Evolutionary conservation across 2,888 invertebrate species (phyloP), one percentile per base, ranked within the genome.

Genomic region (Hirtodrosophila histrioides): DNA sequence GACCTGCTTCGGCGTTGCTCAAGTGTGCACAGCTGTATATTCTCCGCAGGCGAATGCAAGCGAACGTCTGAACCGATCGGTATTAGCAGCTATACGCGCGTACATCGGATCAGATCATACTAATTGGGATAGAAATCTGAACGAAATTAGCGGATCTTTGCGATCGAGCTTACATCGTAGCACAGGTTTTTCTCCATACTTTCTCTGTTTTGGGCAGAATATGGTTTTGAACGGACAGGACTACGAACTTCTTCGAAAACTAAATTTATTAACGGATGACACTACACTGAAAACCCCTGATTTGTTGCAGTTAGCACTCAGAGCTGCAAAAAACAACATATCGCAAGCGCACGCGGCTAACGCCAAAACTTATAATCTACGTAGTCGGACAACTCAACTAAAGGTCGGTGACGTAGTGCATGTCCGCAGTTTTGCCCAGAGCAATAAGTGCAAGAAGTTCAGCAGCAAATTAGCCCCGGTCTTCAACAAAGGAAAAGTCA

Each of bases 21-120:
- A 27, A 4, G 27, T 27, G 5, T 27, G 27, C 27, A 69, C 64
- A 0, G 69, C 69, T 4, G 33, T 65, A 2, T 45, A 66, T 35
- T 69, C 69, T 3, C 69, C 61, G 3, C 64, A 69, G 33, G 45
- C 60, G 2, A 69, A 69, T 24, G 54, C 69, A 3, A 56, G 51
- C 8, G 70, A 70, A 31, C 45, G 66, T 7, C 48, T 70, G 7
- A 66, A 70, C 29, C 53, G 69, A 2, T 62, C 69, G 17, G 17
- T 17, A 17, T 17, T 17, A 17, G 17, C 17, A 17, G 17, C 17
- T 17, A 17, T 17, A 17, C 17, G 17, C 1, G 48, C 70, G 2
- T 65, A 54, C 33, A 17, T 75, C 8, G 49, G 57, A 3, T 37
- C 54, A 9, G 60, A 68, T 31, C 70, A 73, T 11, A 56, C 40